Percentiles rank a stretch among this genome's conserved stretches.
phyloP scores from a whole-genome alignment of 2,888 invertebrate species.

The Drosophila subsilvestris region DNA sequence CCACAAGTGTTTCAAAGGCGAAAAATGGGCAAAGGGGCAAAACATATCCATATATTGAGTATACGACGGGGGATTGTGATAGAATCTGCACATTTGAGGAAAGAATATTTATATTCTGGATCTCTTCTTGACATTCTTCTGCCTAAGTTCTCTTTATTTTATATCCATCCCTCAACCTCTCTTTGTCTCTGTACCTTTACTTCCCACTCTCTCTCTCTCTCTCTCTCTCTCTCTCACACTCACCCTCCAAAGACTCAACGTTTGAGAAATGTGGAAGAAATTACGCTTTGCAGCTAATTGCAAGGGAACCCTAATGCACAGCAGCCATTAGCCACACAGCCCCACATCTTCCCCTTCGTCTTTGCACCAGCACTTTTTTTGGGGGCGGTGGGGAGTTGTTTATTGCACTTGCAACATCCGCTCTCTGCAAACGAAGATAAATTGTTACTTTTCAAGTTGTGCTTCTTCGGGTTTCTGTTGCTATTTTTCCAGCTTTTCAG shows the following conservation, averaged over 20 bases:
- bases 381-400: constrained; percentile 58
- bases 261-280: constrained; percentile 3
- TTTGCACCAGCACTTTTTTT: constrained; percentile 59
- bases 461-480: constrained; percentile 28
- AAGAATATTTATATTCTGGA: background rate
- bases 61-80: background rate
- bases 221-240: too few relatives aligned
- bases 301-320: constrained; percentile 16
- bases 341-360: background rate
- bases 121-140: too few relatives aligned
- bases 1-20: background rate
- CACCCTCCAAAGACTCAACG: background rate
- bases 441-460: constrained; percentile 61
- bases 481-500: constrained; percentile 34
- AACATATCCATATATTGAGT: background rate
- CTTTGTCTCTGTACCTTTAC: background rate
- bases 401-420: constrained; percentile 77
- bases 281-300: constrained; percentile 25
- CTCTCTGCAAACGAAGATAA: constrained; percentile 71
- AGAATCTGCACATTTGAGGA: background rate
- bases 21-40: background rate
- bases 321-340: constrained; percentile 9
- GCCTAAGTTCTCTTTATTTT: background rate
- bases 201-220: too few relatives aligned
- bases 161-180: too few relatives aligned